Conservation (phyloP, 2,888 invertebrate genomes). For the Pollenia amentaria region DNA sequence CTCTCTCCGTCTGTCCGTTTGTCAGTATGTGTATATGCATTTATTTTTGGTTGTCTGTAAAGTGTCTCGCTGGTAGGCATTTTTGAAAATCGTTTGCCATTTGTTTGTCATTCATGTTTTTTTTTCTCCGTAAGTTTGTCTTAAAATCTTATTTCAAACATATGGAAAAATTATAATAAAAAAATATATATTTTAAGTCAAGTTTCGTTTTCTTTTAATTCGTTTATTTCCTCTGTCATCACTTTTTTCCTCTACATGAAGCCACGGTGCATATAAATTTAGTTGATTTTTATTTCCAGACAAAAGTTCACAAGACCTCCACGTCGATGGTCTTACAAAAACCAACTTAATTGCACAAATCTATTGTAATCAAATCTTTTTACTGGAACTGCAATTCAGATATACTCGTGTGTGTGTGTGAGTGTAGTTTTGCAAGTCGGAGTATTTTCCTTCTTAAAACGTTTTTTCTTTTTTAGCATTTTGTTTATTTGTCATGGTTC, state of each 20-base stretch:
- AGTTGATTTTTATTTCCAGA: slow-evolving; percentile 69
- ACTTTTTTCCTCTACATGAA: slow-evolving; percentile 39
- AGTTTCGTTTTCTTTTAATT: slow-evolving; percentile 73
- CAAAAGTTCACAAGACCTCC: slow-evolving; percentile 82
- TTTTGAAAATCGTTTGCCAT: slow-evolving; percentile 69
- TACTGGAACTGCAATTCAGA: slow-evolving; percentile 68
- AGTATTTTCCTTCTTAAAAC: slow-evolving; percentile 1
- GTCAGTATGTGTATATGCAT: background rate
- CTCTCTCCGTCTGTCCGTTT: background rate
- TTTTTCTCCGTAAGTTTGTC: slow-evolving; percentile 50
- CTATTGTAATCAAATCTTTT: slow-evolving; percentile 74
- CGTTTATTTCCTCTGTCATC: slow-evolving; percentile 73
- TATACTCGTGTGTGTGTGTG: background rate
- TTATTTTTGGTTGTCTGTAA: slow-evolving; percentile 51
- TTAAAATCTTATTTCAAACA: slow-evolving; percentile 46
- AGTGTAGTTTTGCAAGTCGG: slow-evolving; percentile 1
- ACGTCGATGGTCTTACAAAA: slow-evolving; percentile 74
- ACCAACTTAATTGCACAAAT: slow-evolving; percentile 74
- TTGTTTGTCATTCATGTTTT: slow-evolving; percentile 66
- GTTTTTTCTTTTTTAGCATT: background rate
- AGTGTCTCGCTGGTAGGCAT: slow-evolving; percentile 70
- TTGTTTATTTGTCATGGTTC: slow-evolving; percentile 63
- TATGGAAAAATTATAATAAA: slow-evolving; percentile 31
- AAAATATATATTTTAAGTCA: slow-evolving; percentile 59
- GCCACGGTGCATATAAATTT: slow-evolving; percentile 20